Percentiles rank a stretch among this genome's conserved stretches.
phyloP scores from a whole-genome alignment of 2,888 invertebrate genomes.

The Heteropelma amictum region DNA sequence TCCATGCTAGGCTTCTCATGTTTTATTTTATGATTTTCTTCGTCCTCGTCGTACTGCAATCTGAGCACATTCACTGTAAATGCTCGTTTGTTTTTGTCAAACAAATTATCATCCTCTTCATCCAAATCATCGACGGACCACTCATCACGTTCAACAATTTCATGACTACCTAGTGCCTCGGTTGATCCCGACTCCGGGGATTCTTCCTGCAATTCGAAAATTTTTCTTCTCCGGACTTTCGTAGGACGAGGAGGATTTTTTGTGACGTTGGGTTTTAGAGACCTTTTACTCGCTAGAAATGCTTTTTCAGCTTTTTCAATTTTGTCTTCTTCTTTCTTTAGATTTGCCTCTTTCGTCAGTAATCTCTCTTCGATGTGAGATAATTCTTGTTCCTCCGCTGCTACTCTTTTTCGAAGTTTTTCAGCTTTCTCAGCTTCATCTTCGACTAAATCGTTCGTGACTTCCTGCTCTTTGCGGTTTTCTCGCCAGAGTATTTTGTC shows the following conservation, averaged over 20 bases:
- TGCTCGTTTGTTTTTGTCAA: conserved; percentile 24
- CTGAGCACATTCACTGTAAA: conserved; percentile 62
- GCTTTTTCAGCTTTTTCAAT: conserved; percentile 1
- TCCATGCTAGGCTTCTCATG: conserved; percentile 41
- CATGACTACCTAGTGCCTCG: conserved; percentile 32
- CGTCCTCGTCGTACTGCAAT: conserved; percentile 59
- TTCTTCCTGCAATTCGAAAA: conserved; percentile 38
- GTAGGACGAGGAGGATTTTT: background rate
- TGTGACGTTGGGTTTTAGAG: background rate
- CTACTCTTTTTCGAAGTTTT: conserved; percentile 14
- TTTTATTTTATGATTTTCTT: conserved; percentile 50
- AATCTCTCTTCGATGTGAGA: conserved; percentile 16
- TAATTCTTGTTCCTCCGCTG: conserved; percentile 20
- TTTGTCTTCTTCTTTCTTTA: conserved; percentile 23
- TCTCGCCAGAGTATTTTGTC: no score
- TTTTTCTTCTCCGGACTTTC: conserved; percentile 35
- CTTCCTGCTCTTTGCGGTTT: background rate
- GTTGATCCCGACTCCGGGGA: conserved; percentile 41
- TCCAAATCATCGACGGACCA: conserved; percentile 33
- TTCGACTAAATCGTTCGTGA: background rate
- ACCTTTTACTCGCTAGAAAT: conserved; percentile 1
- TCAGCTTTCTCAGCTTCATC: conserved; percentile 2
- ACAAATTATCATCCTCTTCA: conserved; percentile 4
- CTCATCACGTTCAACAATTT: conserved; percentile 20
- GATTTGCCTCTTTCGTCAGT: conserved; percentile 24